phyloP scores from a whole-genome alignment of 2,797 vertebrate genomes.

The Esox masquinongy region DNA sequence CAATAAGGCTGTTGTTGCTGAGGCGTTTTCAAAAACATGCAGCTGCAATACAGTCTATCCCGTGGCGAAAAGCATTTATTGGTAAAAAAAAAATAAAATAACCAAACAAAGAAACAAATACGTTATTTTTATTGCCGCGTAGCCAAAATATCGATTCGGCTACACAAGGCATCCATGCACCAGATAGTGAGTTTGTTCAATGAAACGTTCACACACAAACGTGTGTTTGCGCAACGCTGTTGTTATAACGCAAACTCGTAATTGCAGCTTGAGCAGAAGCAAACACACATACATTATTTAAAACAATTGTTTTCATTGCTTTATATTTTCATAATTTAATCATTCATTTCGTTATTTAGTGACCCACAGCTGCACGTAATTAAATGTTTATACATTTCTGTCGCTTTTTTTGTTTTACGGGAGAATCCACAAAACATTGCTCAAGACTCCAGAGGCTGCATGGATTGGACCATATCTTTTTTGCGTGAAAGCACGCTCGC shows the following conservation, averaged over 20 bases:
- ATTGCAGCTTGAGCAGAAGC: too few species aligned
- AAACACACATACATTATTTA: slow-evolving; percentile 3
- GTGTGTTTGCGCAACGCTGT: too few species aligned
- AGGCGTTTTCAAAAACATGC: slow-evolving; percentile 10
- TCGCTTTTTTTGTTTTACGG: neutral
- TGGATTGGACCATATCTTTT: too few species aligned
- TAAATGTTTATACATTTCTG: too few species aligned
- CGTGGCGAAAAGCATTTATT: slow-evolving; percentile 2
- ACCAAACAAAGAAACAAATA: too few species aligned
- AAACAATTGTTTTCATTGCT: neutral
- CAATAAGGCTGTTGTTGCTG: slow-evolving; percentile 14
- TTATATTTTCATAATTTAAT: neutral
- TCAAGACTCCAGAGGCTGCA: neutral
- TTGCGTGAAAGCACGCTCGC: neutral
- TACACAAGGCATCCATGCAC: too few species aligned
- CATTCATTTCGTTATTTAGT: neutral
- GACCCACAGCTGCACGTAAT: neutral
- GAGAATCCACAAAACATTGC: neutral
- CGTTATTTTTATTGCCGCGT: too few species aligned
- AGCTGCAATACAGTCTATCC: neutral
- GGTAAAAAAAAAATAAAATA: too few species aligned
- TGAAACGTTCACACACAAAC: too few species aligned
- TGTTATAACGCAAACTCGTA: too few species aligned
- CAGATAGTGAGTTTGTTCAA: too few species aligned
- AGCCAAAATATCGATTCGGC: too few species aligned